Percentiles rank a stretch among this genome's conserved stretches.
Evolutionary conservation across 2,888 invertebrate genomes (phyloP).

Genomic region (Chalcis sispes): DNA sequence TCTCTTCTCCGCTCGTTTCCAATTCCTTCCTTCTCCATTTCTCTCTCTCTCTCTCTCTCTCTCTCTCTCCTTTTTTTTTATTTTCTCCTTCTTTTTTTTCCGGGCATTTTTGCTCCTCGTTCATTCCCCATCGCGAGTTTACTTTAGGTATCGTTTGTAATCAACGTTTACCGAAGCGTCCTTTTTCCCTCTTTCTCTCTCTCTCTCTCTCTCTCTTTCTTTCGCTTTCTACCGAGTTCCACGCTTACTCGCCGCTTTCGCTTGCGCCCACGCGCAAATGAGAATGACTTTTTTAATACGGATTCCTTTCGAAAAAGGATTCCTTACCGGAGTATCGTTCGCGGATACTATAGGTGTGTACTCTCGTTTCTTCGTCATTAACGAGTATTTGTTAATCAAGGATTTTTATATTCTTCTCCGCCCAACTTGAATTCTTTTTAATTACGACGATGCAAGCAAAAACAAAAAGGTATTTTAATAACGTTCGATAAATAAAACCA

Average conservation of each 20-base stretch:
- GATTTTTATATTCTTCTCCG: background rate
- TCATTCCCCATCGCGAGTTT: constrained; percentile 41
- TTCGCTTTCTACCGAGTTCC: background rate
- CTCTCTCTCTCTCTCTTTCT: background rate
- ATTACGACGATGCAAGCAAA: background rate
- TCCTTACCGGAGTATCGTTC: background rate
- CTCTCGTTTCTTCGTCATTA: background rate
- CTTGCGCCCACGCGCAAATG: constrained; percentile 19
- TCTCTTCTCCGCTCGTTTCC: background rate
- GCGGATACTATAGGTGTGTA: background rate
- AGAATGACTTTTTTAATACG: constrained; percentile 35
- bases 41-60: background rate
- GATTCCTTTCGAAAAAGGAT: background rate
- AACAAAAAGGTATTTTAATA: too few species aligned
- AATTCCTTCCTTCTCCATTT: constrained; percentile 13
- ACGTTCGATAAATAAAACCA: too few species aligned
- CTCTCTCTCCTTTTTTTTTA: background rate
- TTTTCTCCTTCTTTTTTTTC: background rate
- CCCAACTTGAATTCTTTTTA: background rate
- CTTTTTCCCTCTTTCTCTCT: background rate
- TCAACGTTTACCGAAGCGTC: constrained; percentile 45
- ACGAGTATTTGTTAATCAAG: constrained; percentile 19
- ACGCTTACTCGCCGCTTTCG: too few species aligned
- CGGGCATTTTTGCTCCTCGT: background rate
- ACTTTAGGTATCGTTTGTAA: constrained; percentile 50